Percentiles rank a stretch among this genome's conserved stretches.
Conservation (phyloP, 37 sponge, comb jelly and placozoan genomes). For the Oopsacas minuta region DNA sequence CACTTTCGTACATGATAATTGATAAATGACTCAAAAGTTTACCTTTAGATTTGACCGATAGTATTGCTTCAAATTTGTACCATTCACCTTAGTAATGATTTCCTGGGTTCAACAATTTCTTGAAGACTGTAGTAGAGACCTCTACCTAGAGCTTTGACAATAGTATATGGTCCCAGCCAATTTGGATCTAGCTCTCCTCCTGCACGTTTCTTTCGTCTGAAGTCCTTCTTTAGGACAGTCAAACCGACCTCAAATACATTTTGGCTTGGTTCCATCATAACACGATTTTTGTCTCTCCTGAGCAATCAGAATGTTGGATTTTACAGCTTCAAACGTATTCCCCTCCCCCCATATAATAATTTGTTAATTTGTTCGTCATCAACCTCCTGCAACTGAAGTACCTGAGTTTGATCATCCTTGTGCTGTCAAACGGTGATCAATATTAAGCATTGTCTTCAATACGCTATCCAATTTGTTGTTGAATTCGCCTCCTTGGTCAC, state of each 20-base stretch:
- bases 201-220: conserved; percentile 40
- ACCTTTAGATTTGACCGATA: not conserved
- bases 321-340: conserved; percentile 30
- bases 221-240: conserved; percentile 43
- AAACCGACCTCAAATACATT: conserved; percentile 20
- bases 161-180: conserved; percentile 32
- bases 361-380: conserved; percentile 16
- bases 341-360: not conserved
- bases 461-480: conserved; percentile 23
- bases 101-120: not conserved
- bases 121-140: conserved; percentile 18
- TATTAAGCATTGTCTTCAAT: conserved; percentile 25
- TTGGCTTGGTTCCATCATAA: conserved; percentile 47
- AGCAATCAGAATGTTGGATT: conserved; percentile 44
- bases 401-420: conserved; percentile 1
- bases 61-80: not conserved
- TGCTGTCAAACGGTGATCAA: conserved; percentile 29
- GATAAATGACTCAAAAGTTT: not conserved
- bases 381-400: conserved; percentile 10
- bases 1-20: not conserved
- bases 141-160: conserved; percentile 16
- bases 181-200: conserved; percentile 41
- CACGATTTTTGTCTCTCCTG: conserved; percentile 47
- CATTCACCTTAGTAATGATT: not conserved
- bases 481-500: conserved; percentile 39